phyloP scores from a whole-genome alignment of 2,888 invertebrate genomes.

The Uropetala carovei region DNA sequence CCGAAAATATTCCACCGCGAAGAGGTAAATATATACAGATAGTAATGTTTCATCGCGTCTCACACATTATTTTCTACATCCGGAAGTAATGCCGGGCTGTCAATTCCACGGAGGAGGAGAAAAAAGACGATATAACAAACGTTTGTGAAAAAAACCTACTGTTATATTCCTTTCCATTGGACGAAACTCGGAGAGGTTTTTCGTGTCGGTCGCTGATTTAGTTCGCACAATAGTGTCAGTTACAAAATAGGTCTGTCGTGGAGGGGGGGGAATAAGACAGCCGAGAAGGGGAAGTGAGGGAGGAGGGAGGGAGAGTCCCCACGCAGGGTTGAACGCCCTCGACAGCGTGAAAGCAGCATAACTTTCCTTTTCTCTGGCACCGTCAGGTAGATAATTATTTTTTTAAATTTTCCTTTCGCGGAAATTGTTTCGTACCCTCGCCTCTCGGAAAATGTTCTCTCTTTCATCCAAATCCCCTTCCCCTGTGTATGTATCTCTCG shows the following conservation, averaged over 20 bases:
- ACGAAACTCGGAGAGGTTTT: neutral
- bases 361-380: neutral
- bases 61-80: no score
- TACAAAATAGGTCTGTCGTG: neutral
- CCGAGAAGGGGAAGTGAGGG: neutral
- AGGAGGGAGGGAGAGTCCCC: no score
- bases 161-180: no score
- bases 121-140: no score
- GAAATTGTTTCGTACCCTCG: neutral
- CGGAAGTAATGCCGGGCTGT: no score
- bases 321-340: neutral
- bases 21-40: no score
- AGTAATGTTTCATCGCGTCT: no score
- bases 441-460: neutral
- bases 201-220: neutral
- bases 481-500: neutral
- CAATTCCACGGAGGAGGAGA: no score
- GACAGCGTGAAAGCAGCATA: neutral
- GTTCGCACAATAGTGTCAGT: slow-evolving; percentile 1
- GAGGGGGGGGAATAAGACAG: neutral
- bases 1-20: no score
- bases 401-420: neutral
- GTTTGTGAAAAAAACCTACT: no score
- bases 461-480: neutral
- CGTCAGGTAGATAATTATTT: neutral